These are phyloP conservation scores for Mormyrus hasselquistii DNA, from an alignment of 2,797 vertebrate species.

Conservation along the genomic window DNA sequence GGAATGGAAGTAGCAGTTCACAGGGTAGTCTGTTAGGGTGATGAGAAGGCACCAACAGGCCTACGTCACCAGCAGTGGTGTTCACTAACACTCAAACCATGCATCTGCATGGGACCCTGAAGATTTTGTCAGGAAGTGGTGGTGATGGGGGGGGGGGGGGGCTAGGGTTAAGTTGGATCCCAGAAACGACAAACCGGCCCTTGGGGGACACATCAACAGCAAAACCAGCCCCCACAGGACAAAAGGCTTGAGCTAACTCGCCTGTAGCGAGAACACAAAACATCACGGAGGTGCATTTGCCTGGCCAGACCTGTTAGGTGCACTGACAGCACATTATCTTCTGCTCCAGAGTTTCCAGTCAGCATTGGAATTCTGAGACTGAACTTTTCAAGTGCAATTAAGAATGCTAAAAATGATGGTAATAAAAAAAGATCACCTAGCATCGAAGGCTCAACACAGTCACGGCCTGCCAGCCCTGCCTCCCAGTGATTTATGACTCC, in stretches of 20 bases:
- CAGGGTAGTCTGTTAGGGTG: background rate
- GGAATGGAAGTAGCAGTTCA: background rate
- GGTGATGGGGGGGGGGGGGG: background rate
- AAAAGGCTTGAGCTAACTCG: background rate
- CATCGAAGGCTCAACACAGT: background rate
- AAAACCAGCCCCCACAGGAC: too few species aligned
- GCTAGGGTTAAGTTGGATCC: background rate
- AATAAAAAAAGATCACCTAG: background rate
- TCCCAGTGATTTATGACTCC: background rate
- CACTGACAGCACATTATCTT: background rate
- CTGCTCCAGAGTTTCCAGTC: background rate
- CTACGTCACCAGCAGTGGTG: background rate
- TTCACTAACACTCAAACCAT: background rate
- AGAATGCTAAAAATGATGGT: background rate
- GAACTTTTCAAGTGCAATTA: background rate
- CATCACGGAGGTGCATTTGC: background rate
- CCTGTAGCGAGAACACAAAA: background rate
- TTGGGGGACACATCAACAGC: background rate
- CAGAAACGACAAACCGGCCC: background rate
- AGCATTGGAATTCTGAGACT: background rate
- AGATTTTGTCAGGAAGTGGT: too few species aligned
- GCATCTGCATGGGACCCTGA: background rate
- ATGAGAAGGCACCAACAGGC: background rate
- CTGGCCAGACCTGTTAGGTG: background rate
- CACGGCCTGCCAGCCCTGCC: background rate